Evolutionary conservation across 1,140 invertebrate genomes (phyloP).

Genomic region (Drosophila tsacasi): DNA sequence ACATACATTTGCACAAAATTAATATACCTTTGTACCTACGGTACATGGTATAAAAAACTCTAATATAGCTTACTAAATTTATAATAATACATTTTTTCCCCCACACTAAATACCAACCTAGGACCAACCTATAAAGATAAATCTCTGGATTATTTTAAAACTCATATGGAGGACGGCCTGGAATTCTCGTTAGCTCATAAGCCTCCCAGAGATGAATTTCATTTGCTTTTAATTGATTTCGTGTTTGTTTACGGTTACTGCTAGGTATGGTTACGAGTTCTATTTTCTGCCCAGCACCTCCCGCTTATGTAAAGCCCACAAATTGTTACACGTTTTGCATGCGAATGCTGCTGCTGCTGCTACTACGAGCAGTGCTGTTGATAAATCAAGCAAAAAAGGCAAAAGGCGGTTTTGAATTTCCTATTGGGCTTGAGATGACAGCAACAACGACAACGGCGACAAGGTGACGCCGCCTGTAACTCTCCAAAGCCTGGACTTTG

Average conservation of each 20-base stretch:
- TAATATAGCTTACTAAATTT: no score
- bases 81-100: not conserved
- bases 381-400: slow-evolving; percentile 66
- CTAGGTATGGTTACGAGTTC: slow-evolving; percentile 47
- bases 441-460: slow-evolving; percentile 45
- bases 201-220: slow-evolving; percentile 21
- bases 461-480: slow-evolving; percentile 61
- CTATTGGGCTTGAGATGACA: slow-evolving; percentile 45
- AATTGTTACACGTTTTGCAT: slow-evolving; percentile 76
- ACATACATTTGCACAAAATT: no score
- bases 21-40: no score
- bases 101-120: no score
- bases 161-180: not conserved
- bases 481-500: slow-evolving; percentile 44
- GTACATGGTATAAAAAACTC: no score
- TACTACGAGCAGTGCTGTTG: slow-evolving; percentile 26
- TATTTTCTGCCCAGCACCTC: slow-evolving; percentile 42
- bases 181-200: not conserved
- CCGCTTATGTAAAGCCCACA: slow-evolving; percentile 69
- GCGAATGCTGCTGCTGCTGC: slow-evolving; percentile 46
- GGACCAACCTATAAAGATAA: slow-evolving; percentile 1
- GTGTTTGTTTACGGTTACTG: slow-evolving; percentile 46
- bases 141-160: slow-evolving; percentile 13
- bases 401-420: slow-evolving; percentile 66
- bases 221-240: slow-evolving; percentile 55